Evolutionary conservation across 2,113 vertebrate genomes (phyloP).

Genomic region (Mesitornis unicolor): DNA sequence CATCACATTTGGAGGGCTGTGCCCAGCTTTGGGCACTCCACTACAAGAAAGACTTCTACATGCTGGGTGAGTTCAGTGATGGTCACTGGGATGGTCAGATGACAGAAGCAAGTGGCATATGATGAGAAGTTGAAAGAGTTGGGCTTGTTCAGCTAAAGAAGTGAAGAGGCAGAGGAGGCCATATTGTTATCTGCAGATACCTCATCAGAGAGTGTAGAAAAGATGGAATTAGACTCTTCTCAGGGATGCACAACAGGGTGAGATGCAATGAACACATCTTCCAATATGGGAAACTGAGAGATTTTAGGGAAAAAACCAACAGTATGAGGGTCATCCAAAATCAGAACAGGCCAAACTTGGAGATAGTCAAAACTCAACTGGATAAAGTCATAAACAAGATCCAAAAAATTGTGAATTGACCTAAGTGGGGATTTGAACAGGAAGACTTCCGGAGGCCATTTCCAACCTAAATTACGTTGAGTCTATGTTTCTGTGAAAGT

Average conservation of each 20-base stretch:
- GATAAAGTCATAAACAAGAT: neutral
- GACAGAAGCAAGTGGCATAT: neutral
- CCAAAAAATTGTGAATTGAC: neutral
- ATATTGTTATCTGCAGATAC: neutral
- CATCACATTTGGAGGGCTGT: neutral
- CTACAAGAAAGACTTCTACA: neutral
- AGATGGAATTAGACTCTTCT: neutral
- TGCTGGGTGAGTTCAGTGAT: neutral
- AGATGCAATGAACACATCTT: neutral
- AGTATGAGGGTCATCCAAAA: neutral
- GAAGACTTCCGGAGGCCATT: neutral
- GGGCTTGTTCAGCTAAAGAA: neutral
- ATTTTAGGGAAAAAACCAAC: neutral
- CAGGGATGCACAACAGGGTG: neutral
- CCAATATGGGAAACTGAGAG: neutral
- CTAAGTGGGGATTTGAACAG: neutral
- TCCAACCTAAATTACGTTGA: neutral
- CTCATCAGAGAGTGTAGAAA: neutral
- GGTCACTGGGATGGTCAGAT: neutral
- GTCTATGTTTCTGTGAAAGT: neutral
- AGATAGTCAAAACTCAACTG: neutral
- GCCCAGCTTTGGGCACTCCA: neutral
- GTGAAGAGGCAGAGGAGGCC: neutral
- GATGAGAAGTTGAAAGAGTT: neutral
- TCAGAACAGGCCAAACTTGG: neutral